These are phyloP conservation scores for Threskiornis aethiopicus DNA, from an alignment of 2,797 vertebrate species.

Conservation along the genomic window DNA sequence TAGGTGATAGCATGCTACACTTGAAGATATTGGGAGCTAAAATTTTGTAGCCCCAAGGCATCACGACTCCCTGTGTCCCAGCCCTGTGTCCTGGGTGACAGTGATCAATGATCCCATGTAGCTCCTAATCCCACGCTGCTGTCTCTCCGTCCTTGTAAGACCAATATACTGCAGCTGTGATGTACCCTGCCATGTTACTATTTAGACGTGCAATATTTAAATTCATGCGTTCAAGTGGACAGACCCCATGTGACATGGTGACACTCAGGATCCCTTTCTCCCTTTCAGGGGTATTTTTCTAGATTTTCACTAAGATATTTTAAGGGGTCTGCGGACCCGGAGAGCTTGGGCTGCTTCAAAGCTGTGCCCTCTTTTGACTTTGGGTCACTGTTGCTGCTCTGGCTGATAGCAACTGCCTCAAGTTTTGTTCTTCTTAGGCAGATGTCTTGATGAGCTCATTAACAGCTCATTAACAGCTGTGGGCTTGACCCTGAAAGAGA, in stretches of 20 bases:
- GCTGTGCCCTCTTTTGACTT: neutral
- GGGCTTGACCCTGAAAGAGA: neutral
- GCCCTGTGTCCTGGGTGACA: neutral
- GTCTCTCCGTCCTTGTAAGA: neutral
- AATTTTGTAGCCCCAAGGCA: neutral
- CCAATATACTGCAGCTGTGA: neutral
- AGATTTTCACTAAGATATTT: neutral
- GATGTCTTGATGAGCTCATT: neutral
- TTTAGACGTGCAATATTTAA: neutral
- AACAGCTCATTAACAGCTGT: neutral
- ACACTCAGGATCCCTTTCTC: neutral
- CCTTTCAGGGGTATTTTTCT: neutral
- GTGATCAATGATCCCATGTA: neutral
- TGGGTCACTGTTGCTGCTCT: neutral
- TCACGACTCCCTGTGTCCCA: neutral
- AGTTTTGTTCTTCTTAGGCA: neutral
- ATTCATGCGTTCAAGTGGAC: neutral
- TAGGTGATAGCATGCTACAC: neutral
- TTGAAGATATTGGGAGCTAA: neutral
- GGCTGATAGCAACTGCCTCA: neutral
- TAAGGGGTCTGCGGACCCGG: neutral
- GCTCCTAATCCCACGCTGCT: neutral
- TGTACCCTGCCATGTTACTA: neutral
- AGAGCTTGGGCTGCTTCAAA: neutral
- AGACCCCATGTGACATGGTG: neutral